phyloP scores from a whole-genome alignment of 1,140 invertebrate genomes.

The Drosophila miranda region DNA sequence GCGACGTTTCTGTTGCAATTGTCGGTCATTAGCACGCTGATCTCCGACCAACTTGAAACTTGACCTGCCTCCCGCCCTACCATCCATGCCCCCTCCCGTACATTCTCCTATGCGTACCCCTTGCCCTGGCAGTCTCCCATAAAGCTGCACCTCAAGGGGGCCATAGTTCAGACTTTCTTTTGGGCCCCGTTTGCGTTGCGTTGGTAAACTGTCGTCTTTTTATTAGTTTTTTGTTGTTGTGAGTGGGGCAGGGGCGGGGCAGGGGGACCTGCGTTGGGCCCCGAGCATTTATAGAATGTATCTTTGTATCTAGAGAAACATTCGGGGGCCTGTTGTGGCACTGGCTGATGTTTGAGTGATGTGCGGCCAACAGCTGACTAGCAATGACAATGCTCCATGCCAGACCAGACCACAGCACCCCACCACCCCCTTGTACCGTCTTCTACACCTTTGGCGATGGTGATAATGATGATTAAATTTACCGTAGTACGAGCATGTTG shows the following conservation, averaged over 20 bases:
- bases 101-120: not conserved
- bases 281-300: constrained; percentile 30
- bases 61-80: constrained; percentile 29
- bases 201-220: constrained; percentile 43
- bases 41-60: constrained; percentile 32
- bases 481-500: constrained; percentile 30
- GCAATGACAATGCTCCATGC: constrained; percentile 33
- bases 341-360: constrained; percentile 42
- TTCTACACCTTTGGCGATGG: constrained; percentile 22
- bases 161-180: constrained; percentile 51
- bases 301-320: constrained; percentile 31
- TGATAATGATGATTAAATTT: constrained; percentile 76
- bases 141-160: constrained; percentile 19
- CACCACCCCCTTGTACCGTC: not conserved
- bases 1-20: constrained; percentile 39
- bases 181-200: constrained; percentile 25
- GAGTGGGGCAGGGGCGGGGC: too few species aligned
- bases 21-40: constrained; percentile 55
- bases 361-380: constrained; percentile 57
- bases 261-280: constrained; percentile 6
- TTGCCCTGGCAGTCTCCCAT: not conserved
- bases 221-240: constrained; percentile 32
- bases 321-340: constrained; percentile 11
- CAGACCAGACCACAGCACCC: not conserved
- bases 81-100: not conserved